Percentiles rank a stretch among this genome's conserved stretches.
Conservation (phyloP, 2,113 vertebrate genomes). For the Actenoides lindsayi region DNA sequence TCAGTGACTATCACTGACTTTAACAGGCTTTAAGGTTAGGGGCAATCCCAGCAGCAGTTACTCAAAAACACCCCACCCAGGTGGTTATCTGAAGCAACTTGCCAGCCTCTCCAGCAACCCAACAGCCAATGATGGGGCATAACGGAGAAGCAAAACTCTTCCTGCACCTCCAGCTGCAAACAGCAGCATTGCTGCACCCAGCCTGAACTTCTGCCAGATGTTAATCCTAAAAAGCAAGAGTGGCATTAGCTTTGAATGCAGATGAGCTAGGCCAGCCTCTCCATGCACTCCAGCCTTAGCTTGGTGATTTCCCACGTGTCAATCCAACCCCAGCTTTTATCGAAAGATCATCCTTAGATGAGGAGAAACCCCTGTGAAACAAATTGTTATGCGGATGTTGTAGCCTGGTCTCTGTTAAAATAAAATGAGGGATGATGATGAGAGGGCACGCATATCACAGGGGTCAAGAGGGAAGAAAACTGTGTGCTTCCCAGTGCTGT, state of each 20-base stretch:
- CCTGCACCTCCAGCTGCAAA: background rate
- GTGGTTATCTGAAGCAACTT: background rate
- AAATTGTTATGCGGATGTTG: background rate
- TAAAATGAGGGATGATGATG: background rate
- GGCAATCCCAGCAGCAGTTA: background rate
- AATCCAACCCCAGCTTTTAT: background rate
- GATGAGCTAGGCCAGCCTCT: background rate
- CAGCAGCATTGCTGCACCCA: background rate
- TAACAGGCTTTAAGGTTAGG: background rate
- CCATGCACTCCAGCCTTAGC: background rate
- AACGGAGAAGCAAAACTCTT: background rate
- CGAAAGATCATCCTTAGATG: background rate
- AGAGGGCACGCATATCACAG: background rate
- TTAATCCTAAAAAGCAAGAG: background rate
- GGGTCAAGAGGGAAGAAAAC: background rate
- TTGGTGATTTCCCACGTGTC: background rate
- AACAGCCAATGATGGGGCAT: rapidly evolving
- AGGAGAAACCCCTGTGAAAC: background rate
- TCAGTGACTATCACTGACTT: background rate
- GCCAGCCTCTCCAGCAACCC: background rate
- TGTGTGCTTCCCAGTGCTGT: background rate
- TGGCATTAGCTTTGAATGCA: background rate
- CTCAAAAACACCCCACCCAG: background rate
- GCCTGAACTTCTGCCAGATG: background rate
- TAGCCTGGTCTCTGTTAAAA: background rate